A percentile compares a stretch with the other conserved stretches of the same genome.
These are phyloP conservation scores for Ashinkailepas kermadecensis DNA, from an alignment of 2,888 invertebrate genomes.

Conservation along the genomic window DNA sequence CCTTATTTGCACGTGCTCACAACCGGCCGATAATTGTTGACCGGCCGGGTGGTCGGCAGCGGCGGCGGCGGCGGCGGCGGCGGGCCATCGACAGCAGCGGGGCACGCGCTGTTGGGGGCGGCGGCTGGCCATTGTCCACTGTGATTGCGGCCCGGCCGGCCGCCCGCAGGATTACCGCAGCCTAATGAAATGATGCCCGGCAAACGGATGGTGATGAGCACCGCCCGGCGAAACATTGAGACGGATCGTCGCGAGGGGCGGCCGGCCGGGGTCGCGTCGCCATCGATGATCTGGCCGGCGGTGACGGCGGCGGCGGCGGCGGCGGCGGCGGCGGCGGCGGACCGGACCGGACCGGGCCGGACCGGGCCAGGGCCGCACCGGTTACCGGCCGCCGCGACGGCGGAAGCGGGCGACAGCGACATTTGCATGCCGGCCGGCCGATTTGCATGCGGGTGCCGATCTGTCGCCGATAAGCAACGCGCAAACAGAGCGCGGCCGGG, in stretches of 20 bases:
- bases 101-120: not conserved
- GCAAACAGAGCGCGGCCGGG: not conserved
- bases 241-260: not conserved
- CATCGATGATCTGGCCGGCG: too few species aligned
- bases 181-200: conserved; percentile 13
- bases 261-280: too few species aligned
- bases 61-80: not conserved
- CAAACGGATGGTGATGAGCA: conserved; percentile 7
- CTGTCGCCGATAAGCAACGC: not conserved
- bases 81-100: not conserved
- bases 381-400: not conserved
- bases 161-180: not conserved
- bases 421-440: conserved; percentile 1
- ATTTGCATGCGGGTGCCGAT: conserved; percentile 4
- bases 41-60: not conserved
- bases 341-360: not conserved
- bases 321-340: not conserved
- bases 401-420: not conserved
- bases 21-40: not conserved
- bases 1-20: not conserved
- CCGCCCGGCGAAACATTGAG: conserved; percentile 7
- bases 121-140: not conserved
- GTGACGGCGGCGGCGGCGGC: not conserved
- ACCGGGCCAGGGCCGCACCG: too few species aligned
- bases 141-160: not conserved